These are phyloP conservation scores for Schrankia costaestrigalis DNA, from an alignment of 2,888 invertebrate genomes.

Conservation along the genomic window DNA sequence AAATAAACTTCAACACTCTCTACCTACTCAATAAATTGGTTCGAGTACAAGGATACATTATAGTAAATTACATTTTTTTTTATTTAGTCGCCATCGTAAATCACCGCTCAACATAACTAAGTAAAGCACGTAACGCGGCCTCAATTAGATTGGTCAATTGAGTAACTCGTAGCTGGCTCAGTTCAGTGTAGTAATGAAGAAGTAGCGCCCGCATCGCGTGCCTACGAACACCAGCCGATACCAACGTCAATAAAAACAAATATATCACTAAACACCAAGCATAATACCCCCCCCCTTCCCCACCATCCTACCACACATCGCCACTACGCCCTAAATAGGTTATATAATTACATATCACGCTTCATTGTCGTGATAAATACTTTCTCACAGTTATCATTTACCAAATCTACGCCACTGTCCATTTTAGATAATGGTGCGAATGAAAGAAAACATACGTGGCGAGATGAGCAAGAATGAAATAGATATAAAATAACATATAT, in stretches of 20 bases:
- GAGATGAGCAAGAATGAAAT: constrained; percentile 44
- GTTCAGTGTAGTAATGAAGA: constrained; percentile 45
- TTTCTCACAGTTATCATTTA: constrained; percentile 81
- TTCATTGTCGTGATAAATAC: constrained; percentile 80
- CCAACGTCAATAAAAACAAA: constrained; percentile 69
- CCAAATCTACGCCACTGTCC: constrained; percentile 81
- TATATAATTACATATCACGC: constrained; percentile 79
- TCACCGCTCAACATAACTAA: constrained; percentile 29
- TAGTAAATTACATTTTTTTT: constrained; percentile 2
- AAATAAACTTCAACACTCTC: no score
- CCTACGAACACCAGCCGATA: constrained; percentile 37
- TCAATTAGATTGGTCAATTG: constrained; percentile 59
- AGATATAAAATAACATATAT: constrained; percentile 77
- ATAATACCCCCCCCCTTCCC: constrained; percentile 31
- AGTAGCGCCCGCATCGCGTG: constrained; percentile 63
- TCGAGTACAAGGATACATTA: not conserved
- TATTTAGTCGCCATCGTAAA: constrained; percentile 15
- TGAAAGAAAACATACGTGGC: constrained; percentile 44
- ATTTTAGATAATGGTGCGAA: constrained; percentile 78
- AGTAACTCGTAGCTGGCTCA: constrained; percentile 37
- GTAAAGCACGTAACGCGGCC: constrained; percentile 32
- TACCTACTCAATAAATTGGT: not conserved
- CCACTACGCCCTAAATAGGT: constrained; percentile 67
- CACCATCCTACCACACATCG: constrained; percentile 45
- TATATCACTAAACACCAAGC: constrained; percentile 55